Conservation (phyloP, 92 coral and sea anemone species). For the Meandrina meandrites region DNA sequence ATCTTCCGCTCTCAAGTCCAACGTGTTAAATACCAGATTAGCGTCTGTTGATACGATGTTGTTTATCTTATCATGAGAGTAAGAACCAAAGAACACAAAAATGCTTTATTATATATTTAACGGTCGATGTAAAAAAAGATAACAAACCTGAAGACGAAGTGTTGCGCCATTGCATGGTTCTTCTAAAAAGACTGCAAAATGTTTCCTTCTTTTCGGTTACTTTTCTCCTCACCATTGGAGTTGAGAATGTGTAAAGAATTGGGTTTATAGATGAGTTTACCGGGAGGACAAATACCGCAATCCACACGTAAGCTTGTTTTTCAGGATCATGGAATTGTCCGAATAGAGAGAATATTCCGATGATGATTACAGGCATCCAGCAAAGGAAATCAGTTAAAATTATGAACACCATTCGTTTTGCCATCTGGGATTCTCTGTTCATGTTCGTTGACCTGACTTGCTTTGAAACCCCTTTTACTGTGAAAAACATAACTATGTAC, state of each 20-base stretch:
- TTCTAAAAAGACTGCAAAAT: not conserved
- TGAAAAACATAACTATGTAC: slow-evolving; percentile 71
- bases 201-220: not conserved
- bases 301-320: slow-evolving; percentile 84
- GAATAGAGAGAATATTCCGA: slow-evolving; percentile 72
- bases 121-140: too few species aligned
- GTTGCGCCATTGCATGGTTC: not conserved
- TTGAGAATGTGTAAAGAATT: slow-evolving; percentile 84
- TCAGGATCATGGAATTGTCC: slow-evolving; percentile 81
- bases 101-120: too few species aligned
- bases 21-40: too few species aligned
- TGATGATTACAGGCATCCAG: slow-evolving; percentile 95
- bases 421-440: slow-evolving; percentile 77
- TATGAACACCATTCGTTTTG: slow-evolving; percentile 77
- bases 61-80: too few species aligned
- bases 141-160: slow-evolving; percentile 14
- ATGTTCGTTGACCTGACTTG: slow-evolving; percentile 76
- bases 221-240: slow-evolving; percentile 46
- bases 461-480: slow-evolving; percentile 55
- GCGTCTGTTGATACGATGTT: too few species aligned
- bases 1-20: too few species aligned
- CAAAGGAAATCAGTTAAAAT: slow-evolving; percentile 82
- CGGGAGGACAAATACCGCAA: slow-evolving; percentile 92
- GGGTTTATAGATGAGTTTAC: slow-evolving; percentile 90
- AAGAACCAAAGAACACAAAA: too few species aligned